A percentile compares a stretch with the other conserved stretches of the same genome.
These are phyloP conservation scores for Dasypus novemcinctus DNA, from an alignment of 2,113 vertebrate genomes.

Conservation along the genomic window DNA sequence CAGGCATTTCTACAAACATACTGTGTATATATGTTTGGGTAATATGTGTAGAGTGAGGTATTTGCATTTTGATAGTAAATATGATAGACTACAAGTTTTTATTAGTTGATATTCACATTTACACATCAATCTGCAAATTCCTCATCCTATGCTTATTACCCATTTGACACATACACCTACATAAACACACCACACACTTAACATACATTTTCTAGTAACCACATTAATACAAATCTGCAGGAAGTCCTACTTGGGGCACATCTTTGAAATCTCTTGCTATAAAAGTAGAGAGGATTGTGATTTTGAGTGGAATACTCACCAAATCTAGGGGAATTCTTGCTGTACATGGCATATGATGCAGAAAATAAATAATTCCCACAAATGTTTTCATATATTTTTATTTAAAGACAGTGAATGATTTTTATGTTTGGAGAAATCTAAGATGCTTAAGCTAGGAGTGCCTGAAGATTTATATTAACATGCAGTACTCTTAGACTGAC, in stretches of 20 bases:
- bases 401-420: background rate
- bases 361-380: conserved; percentile 47
- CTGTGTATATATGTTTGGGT: conserved; percentile 79
- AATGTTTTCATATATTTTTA: background rate
- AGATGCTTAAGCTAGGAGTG: conserved; percentile 63
- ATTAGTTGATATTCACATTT: conserved; percentile 71
- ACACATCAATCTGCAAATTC: conserved; percentile 76
- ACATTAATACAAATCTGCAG: conserved; percentile 71
- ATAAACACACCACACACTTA: conserved; percentile 75
- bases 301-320: conserved; percentile 7
- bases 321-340: conserved; percentile 30
- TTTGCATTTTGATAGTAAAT: conserved; percentile 77
- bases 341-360: background rate
- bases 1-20: conserved; percentile 77
- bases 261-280: conserved; percentile 71
- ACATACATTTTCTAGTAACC: conserved; percentile 69
- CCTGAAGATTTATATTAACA: conserved; percentile 76
- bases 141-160: conserved; percentile 75
- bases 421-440: conserved; percentile 65
- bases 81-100: conserved; percentile 53
- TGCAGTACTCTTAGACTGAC: conserved; percentile 60
- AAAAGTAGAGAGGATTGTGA: conserved; percentile 39
- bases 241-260: conserved; percentile 62
- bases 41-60: conserved; percentile 67
- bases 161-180: conserved; percentile 67